Percentiles rank a stretch among this genome's conserved stretches.
These are phyloP conservation scores for Numenius phaeopus DNA, from an alignment of 2,797 vertebrate genomes.

Conservation along the genomic window DNA sequence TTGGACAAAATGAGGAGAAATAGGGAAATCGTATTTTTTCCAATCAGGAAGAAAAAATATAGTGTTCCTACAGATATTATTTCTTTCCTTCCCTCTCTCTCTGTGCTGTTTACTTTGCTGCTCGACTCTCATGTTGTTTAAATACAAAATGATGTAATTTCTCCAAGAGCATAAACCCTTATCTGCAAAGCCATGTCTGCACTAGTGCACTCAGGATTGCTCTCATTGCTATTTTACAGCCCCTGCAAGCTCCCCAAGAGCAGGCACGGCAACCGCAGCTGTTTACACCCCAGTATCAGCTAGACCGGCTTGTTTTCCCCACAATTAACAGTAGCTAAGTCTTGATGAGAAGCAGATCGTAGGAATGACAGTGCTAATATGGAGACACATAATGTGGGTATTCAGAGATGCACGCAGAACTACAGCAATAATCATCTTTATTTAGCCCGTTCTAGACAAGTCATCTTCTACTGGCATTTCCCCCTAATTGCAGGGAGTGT, in stretches of 20 bases:
- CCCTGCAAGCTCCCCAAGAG: neutral
- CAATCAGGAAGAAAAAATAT: neutral
- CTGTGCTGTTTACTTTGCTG: neutral
- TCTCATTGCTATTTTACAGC: neutral
- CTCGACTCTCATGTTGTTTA: neutral
- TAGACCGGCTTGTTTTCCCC: neutral
- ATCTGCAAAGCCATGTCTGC: neutral
- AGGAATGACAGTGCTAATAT: slow-evolving; percentile 7
- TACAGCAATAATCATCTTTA: slow-evolving; percentile 24
- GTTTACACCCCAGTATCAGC: neutral
- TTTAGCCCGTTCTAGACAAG: neutral
- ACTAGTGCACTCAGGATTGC: neutral
- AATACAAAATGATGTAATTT: neutral
- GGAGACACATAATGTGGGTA: slow-evolving; percentile 47
- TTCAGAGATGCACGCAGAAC: slow-evolving; percentile 31
- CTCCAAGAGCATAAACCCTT: neutral
- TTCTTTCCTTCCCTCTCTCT: neutral
- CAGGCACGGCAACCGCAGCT: neutral
- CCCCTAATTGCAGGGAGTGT: neutral
- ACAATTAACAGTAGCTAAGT: slow-evolving; percentile 25
- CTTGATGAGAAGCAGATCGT: slow-evolving; percentile 42
- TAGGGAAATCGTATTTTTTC: neutral
- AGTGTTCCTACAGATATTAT: neutral
- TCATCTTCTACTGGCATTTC: slow-evolving; percentile 20
- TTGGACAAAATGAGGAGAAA: neutral